Evolutionary conservation across 2,888 invertebrate genomes (phyloP).

Genomic region (Spialia ferax): DNA sequence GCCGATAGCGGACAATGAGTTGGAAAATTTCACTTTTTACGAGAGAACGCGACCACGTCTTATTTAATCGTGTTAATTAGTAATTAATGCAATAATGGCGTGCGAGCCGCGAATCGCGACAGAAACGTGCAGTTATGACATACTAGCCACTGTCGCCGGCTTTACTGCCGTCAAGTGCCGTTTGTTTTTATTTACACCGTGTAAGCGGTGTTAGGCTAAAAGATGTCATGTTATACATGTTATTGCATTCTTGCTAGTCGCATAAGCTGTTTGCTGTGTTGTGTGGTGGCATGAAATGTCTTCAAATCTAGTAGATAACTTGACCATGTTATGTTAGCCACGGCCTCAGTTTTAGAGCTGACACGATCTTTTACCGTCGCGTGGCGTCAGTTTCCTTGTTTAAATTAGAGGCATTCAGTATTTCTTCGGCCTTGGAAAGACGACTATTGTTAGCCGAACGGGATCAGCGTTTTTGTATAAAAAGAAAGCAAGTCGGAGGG

Average conservation of each 20-base stretch:
- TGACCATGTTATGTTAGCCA: not conserved
- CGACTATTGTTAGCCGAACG: not conserved
- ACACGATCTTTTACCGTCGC: no score
- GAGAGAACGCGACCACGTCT: conserved; percentile 46
- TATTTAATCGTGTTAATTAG: conserved; percentile 46
- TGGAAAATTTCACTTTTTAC: conserved; percentile 49
- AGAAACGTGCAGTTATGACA: conserved; percentile 16
- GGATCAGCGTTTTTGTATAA: not conserved
- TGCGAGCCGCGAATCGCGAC: conserved; percentile 23
- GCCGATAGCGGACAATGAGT: conserved; percentile 31
- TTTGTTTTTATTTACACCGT: not conserved
- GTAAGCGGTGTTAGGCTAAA: not conserved
- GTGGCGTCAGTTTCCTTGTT: no score
- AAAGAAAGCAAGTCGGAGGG: not conserved
- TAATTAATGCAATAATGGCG: conserved; percentile 44
- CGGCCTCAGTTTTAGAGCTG: no score
- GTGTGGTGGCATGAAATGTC: not conserved
- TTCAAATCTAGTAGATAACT: not conserved
- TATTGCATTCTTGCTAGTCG: not conserved
- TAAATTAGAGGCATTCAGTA: not conserved
- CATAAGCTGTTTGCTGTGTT: not conserved
- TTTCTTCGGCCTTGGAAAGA: not conserved
- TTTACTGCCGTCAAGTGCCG: not conserved
- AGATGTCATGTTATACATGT: not conserved
- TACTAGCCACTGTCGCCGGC: conserved; percentile 26